Conservation (phyloP, 1,140 invertebrate genomes). For the Drosophila quadrilineata region DNA sequence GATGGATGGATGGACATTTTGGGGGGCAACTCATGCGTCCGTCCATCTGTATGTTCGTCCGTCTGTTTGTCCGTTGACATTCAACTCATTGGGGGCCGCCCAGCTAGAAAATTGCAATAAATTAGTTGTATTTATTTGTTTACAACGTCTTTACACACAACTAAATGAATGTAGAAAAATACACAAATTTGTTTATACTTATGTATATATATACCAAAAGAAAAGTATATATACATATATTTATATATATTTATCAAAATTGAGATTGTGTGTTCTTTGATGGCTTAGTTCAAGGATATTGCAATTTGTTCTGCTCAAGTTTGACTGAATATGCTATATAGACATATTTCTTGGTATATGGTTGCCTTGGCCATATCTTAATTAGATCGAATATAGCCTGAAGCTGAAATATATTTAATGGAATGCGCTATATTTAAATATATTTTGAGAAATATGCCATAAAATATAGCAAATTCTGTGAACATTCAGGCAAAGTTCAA, state of each 20-base stretch:
- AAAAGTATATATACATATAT: not conserved
- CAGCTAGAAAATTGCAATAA: constrained; percentile 63
- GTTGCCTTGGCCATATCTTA: no score
- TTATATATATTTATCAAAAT: constrained; percentile 9
- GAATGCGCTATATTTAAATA: constrained; percentile 30
- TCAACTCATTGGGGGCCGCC: constrained; percentile 46
- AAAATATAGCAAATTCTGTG: constrained; percentile 2
- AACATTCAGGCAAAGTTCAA: constrained; percentile 10
- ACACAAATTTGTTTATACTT: not conserved
- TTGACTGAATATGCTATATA: no score
- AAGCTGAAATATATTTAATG: not conserved
- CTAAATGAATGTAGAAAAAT: not conserved
- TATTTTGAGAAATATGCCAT: constrained; percentile 18
- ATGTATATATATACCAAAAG: no score
- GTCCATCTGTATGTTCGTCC: constrained; percentile 41
- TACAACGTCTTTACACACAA: constrained; percentile 6
- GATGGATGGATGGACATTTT: constrained; percentile 5
- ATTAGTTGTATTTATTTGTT: constrained; percentile 56
- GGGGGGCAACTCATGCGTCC: constrained; percentile 43
- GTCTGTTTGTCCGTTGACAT: constrained; percentile 50
- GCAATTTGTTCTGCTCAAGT: not conserved
- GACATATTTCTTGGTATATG: not conserved
- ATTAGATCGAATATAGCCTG: no score
- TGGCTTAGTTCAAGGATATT: constrained; percentile 66
- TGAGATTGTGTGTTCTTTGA: constrained; percentile 10